Conservation (phyloP, 2,113 vertebrate genomes). For the Sakesphorus luctuosus region DNA sequence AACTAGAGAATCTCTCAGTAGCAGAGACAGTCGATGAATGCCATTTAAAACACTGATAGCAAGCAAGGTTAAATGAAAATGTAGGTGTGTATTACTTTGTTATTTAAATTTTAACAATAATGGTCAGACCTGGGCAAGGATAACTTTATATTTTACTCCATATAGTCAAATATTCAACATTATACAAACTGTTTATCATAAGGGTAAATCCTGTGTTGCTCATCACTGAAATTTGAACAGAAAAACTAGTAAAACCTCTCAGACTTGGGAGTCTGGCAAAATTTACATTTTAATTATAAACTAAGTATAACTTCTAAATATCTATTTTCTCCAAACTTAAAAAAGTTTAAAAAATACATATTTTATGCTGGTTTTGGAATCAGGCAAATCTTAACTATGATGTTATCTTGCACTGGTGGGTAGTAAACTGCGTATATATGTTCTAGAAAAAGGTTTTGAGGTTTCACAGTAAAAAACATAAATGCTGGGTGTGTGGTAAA, state of each 20-base stretch:
- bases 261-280: not conserved
- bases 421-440: not conserved
- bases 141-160: not conserved
- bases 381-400: not conserved
- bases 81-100: not conserved
- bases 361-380: not conserved
- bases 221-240: not conserved
- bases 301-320: not conserved
- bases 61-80: not conserved
- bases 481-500: not conserved
- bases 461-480: not conserved
- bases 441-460: not conserved
- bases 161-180: not conserved
- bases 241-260: not conserved
- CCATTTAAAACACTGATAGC: not conserved
- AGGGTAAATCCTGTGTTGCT: not conserved
- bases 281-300: not conserved
- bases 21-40: not conserved
- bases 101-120: not conserved
- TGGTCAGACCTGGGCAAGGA: not conserved
- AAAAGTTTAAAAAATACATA: not conserved
- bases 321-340: not conserved
- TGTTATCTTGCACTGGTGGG: not conserved
- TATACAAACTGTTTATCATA: not conserved
- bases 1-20: not conserved